Evolutionary conservation across 2,888 invertebrate species (phyloP), one percentile per base, ranked within the genome.

Genomic region (Coenonympha glycerion): DNA sequence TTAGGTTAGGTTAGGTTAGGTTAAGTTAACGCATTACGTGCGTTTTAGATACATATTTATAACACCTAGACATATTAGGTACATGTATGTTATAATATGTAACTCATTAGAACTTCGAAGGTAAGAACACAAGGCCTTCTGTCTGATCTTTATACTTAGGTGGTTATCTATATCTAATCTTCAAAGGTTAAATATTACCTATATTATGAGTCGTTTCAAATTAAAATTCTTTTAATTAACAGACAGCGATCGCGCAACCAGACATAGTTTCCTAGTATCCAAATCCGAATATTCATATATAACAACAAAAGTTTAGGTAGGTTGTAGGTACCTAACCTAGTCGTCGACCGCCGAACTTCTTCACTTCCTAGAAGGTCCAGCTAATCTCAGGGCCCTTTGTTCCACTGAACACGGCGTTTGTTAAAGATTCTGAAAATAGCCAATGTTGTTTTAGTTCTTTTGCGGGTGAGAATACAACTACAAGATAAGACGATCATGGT

Each of bases 241-340:
- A 34, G 16, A 6, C 42, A 33, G 34, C 48, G 52, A 52, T 52
- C 55, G 40, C 52, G 42, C 44, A 30, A 39, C 34, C 34, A 41
- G 46, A 53, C 53, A 55, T 53, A 53, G 55, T 55, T 55, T 55
- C 55, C 42, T 49, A 47, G 53, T 53, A 53, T 53, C 44, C 45
- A 42, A 53, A 46, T 48, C 37, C 47, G 39, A 42, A 52, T 47
- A 49, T 52, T 49, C 36, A 28, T n/a, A n/a, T n/a, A n/a, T 47
- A 40, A 47, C 30, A 44, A 47, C 30, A 49, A 36, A 41, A 34
- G 28, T 36, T n/a, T 36, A 48, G 22, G 42, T 31, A 31, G 46
- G 40, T n/a, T n/a, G n/a, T 52, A 52, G 49, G 42, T 30, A 26
- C 24, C 28, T 31, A 31, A 31, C 36, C 44, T 42, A n/a, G n/a